Conservation (phyloP, 2,888 invertebrate genomes). For the Aleiodes leptofemur region DNA sequence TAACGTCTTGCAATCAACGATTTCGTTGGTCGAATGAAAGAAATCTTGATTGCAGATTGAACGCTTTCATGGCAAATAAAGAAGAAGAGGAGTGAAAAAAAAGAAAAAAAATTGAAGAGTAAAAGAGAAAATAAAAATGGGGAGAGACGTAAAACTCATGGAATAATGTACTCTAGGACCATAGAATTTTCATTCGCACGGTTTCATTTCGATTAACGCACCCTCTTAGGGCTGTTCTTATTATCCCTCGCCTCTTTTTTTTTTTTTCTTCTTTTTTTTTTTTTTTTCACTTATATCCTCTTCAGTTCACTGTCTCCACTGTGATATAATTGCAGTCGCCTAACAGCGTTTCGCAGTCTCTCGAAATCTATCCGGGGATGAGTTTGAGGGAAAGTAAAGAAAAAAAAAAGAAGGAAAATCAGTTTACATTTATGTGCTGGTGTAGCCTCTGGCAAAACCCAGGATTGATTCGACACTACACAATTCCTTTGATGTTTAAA, state of each 20-base stretch:
- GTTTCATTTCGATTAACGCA: conserved; percentile 74
- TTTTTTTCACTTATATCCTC: conserved; percentile 20
- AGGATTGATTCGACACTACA: conserved; percentile 24
- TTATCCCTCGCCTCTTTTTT: conserved; percentile 2
- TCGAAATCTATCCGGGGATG: conserved; percentile 2
- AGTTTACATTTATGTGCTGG: neutral
- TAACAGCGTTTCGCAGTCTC: conserved; percentile 19
- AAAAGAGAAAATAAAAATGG: conserved; percentile 44
- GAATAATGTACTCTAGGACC: conserved; percentile 61
- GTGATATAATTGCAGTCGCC: conserved; percentile 24
- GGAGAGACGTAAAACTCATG: conserved; percentile 62
- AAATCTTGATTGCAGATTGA: conserved; percentile 51
- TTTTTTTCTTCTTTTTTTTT: neutral
- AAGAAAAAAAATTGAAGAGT: conserved; percentile 40
- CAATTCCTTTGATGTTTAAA: conserved; percentile 24
- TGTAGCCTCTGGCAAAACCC: neutral
- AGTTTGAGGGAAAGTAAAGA: neutral
- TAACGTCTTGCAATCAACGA: conserved; percentile 47
- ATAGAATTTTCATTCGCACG: conserved; percentile 73
- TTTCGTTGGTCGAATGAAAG: conserved; percentile 42
- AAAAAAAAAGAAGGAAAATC: neutral
- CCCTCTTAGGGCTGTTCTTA: conserved; percentile 54
- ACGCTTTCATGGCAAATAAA: conserved; percentile 38
- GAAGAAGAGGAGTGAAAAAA: conserved; percentile 29
- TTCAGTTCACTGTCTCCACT: conserved; percentile 19